phyloP scores from a whole-genome alignment of 2,888 invertebrate species.

The Galerucella nymphaeae region DNA sequence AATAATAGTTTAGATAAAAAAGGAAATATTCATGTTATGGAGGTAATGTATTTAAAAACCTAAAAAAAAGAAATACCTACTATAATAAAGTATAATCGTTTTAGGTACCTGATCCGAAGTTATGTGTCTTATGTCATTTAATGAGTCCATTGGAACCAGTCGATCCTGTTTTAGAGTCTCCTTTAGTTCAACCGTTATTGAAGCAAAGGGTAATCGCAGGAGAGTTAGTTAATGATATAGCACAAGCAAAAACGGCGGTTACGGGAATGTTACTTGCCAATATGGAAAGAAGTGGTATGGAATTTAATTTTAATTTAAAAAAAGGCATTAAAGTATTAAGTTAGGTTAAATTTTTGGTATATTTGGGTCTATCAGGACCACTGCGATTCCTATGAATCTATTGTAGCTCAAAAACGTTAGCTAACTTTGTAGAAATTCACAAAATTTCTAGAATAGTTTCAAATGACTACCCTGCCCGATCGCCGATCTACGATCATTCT shows the following conservation, averaged over 20 bases:
- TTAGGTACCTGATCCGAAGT: slow-evolving; percentile 86
- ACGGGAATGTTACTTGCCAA: slow-evolving; percentile 90
- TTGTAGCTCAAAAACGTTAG: no score
- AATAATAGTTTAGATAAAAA: slow-evolving; percentile 58
- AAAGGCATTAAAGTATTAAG: neutral
- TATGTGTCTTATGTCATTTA: slow-evolving; percentile 87
- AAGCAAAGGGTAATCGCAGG: slow-evolving; percentile 83
- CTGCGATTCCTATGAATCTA: no score
- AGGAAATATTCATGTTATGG: slow-evolving; percentile 63
- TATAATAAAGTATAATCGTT: slow-evolving; percentile 30
- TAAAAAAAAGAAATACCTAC: neutral
- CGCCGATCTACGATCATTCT: no score
- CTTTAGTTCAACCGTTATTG: slow-evolving; percentile 81
- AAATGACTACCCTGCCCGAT: no score
- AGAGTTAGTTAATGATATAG: slow-evolving; percentile 80
- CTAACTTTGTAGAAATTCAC: no score
- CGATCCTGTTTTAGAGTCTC: slow-evolving; percentile 87
- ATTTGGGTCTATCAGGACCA: no score
- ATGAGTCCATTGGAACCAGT: slow-evolving; percentile 90
- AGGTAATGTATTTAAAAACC: slow-evolving; percentile 50
- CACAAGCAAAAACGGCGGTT: slow-evolving; percentile 79
- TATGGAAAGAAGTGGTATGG: slow-evolving; percentile 83
- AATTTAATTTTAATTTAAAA: neutral
- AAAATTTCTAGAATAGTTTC: no score
- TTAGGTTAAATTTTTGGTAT: no score